Base-by-base conservation (phyloP, 2,888 invertebrate species). In the Ophion ellenae region DNA sequence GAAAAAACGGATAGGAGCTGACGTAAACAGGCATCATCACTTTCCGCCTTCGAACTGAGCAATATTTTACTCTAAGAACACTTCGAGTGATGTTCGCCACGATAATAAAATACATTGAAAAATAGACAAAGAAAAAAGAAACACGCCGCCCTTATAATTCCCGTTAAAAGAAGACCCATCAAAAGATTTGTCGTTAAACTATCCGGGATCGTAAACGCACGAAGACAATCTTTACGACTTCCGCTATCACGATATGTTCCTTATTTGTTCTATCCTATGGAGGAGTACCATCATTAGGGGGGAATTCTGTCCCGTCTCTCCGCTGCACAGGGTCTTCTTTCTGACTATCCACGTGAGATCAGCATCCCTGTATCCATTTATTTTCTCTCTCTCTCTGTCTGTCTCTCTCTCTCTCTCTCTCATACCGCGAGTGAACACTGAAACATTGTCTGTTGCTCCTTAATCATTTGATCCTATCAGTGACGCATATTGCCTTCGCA, bases 261-360 rank as follows among this genome's bases (percentile, higher is more conserved):
- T n/a, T 64, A 57, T 45, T 32, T 67, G 71, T 73, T 71, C 63
- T 32, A 80, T 71, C 80, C 28, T 64, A 40, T 63, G 64, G 47
- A 53, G 71, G 20, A 57, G 73, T 63, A 70, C 70, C 70, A 47
- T 76, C 45, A 76, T 53, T 53, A 64, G 20, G 32, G 76, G 66
- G 53, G 9, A 53, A 32, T 75, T 17, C 28, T 75, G 75, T 75
- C 63, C 53, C 53, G 53, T 53, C 53, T 17, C 4, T 17, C 53
- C 14, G 10, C 75, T 17, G 17, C 75, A 24, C 64, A 64, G 64
- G 64, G 24, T 63, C 64, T 63, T 61, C 28, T 70, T 71, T 40
- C 40, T 14, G 53, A 75, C 71, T 71, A 73, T 86, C 47, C n/a
- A 17, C 40, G 47, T 53, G 80, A 63, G 81, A 80, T 84, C 70